Evolutionary conservation across 1,140 invertebrate genomes (phyloP).

Genomic region (Bombus superbus): DNA sequence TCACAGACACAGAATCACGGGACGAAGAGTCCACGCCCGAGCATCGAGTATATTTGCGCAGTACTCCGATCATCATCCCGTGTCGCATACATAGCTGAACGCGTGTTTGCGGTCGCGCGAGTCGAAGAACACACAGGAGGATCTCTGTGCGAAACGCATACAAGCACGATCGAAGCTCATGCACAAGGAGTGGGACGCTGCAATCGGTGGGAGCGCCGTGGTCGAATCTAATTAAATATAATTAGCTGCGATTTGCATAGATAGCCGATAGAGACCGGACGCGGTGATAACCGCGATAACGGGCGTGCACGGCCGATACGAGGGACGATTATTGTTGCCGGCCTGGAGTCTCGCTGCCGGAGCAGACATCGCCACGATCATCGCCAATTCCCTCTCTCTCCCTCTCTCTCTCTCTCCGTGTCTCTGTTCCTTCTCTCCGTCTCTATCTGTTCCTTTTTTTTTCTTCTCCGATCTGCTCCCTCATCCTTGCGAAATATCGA

Average conservation of each 20-base stretch:
- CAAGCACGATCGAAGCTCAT: slow-evolving; percentile 16
- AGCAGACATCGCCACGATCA: slow-evolving; percentile 77
- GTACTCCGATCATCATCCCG: slow-evolving; percentile 16
- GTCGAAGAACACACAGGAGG: neutral
- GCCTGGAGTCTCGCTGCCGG: slow-evolving; percentile 63
- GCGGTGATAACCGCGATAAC: slow-evolving; percentile 82
- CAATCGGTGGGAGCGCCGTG: slow-evolving; percentile 78
- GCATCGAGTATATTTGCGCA: slow-evolving; percentile 26
- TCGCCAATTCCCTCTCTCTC: slow-evolving; percentile 67
- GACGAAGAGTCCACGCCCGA: neutral
- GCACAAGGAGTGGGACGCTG: slow-evolving; percentile 63
- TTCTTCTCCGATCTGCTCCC: slow-evolving; percentile 4
- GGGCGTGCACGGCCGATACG: slow-evolving; percentile 78
- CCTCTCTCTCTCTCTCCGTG: neutral
- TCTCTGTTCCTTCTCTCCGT: neutral
- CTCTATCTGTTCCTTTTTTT: neutral
- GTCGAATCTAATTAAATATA: slow-evolving; percentile 84
- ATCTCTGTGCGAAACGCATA: slow-evolving; percentile 21
- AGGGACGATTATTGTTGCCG: slow-evolving; percentile 81
- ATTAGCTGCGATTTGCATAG: slow-evolving; percentile 83
- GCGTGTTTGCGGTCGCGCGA: neutral
- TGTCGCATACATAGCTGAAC: neutral
- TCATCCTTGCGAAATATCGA: neutral
- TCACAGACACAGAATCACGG: neutral
- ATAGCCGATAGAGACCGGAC: slow-evolving; percentile 82